Base-by-base conservation (phyloP, 2,888 invertebrate genomes). In the Drosophila barbarae region DNA sequence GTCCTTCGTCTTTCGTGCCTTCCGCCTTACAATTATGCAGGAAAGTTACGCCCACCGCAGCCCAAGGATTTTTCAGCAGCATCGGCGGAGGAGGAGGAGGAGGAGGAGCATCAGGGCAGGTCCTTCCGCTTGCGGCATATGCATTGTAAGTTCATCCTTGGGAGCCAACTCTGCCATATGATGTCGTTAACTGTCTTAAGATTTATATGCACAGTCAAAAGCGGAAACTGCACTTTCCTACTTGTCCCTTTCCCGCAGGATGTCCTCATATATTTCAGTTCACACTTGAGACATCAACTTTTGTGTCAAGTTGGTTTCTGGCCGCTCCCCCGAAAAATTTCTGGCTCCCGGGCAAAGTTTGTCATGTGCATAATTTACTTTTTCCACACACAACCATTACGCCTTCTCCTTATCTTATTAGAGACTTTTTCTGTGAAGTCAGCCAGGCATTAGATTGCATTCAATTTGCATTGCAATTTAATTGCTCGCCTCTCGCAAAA, bases 181-280 rank as follows among this genome's bases (percentile, higher is more conserved):
- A 79, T 82, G 83, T 79, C 79, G 79, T 79, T 79, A 82, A 79
- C 83, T 79, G 79, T 79, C 79, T 79, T 79, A 79, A 79, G 79
- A 79, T 79, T 79, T 79, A 79, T 79, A 74, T 71, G 75, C 77
- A 57, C 55, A 78, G 73, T 82, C 83, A 82, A 73, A 79, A 71
- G 71, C 77, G 79, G 83, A 82, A 79, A 79, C 79, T 79, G 77
- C 73, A 82, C 79, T 79, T 82, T 79, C 77, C 65, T 70, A 12
- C 50, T 47, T 55, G 50, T 53, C 51, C 58, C 34, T 35, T 13
- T 28, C 18, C 32, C 38, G 15, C 55, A 38, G 13, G 21, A 39
- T 50, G 54, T 60, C 42, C 71, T 64, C 58, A 61, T 73, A 66
- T 57, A 71, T 72, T 71, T 79, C 61, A 71, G 64, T 82, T 82